Evolutionary conservation across 2,888 invertebrate species (phyloP), one percentile per base, ranked within the genome.

Genomic region (Watsonalla cultraria): DNA sequence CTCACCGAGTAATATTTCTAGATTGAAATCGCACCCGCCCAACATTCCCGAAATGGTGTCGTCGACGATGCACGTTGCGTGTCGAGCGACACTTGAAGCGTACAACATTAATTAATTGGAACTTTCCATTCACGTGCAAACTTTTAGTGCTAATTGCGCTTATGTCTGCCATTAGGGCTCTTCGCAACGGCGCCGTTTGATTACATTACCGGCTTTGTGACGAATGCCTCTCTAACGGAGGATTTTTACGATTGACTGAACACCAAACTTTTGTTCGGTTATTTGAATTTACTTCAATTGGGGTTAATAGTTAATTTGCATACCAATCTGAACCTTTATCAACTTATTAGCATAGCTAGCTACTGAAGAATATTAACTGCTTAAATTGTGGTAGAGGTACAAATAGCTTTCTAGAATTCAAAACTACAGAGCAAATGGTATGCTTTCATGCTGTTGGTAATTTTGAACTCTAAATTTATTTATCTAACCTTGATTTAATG

Each of bases 41-140:
- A 42, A 42, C 39, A 49, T 49, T 49, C 35, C 49, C 39, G 14
- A 54, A 62, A 55, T 60, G 34, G 49, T 47, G 51, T 52, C 46
- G 52, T 60, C 53, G 51, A 35, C 48, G 50, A 54, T 52, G 9
- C 45, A 33, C 58, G 64, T 84, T 73, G 84, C 86, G 83, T 85
- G 86, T 64, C 62, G 51, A 65, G 59, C 65, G 66, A 73, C 81
- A 81, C 78, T 82, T 74, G 70, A 72, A 77, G 70, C 70, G 72
- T 70, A 75, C 74, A 70, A 69, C 69, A 71, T 78, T 83, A 80
- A 84, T 86, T 84, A 86, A 84, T 84, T 82, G 79, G 74, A 78
- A 75, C 70, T 75, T 82, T 77, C 76, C 71, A 68, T 72, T 64
- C 64, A 68, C 58, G 68, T 72, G 59, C 64, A 78, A 61, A 81